A percentile compares a stretch with the other conserved stretches of the same genome.
These are phyloP conservation scores for Mohoua ochrocephala DNA, from an alignment of 2,113 vertebrate genomes.

Conservation along the genomic window DNA sequence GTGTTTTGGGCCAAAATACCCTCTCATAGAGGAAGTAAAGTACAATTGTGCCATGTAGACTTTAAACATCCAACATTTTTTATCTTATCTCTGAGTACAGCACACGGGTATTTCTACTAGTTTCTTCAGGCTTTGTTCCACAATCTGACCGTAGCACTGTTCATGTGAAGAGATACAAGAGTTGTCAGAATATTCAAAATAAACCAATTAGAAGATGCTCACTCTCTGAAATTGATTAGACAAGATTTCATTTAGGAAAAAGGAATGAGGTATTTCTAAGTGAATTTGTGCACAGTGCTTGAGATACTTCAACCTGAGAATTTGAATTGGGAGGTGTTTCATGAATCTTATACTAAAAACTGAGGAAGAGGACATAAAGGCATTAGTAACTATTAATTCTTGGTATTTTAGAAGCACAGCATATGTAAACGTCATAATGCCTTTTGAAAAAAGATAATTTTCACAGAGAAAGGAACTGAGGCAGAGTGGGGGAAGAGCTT, in stretches of 20 bases:
- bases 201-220: not conserved
- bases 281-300: not conserved
- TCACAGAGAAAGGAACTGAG: not conserved
- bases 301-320: not conserved
- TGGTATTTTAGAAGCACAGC: not conserved
- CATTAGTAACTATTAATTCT: not conserved
- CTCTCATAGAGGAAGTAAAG: not conserved
- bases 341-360: not conserved
- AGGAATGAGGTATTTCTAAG: not conserved
- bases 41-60: not conserved
- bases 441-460: not conserved
- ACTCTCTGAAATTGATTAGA: not conserved
- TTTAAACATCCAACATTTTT: not conserved
- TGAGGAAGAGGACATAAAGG: not conserved
- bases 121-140: not conserved
- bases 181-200: not conserved
- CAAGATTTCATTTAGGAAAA: not conserved
- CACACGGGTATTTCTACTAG: not conserved
- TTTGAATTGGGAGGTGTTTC: not conserved
- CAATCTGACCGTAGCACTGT: not conserved
- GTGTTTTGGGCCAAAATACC: not conserved
- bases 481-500: not conserved
- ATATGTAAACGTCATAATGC: not conserved
- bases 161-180: not conserved
- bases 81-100: not conserved